Conservation (phyloP, 2,797 vertebrate species). For the Salmo trutta region DNA sequence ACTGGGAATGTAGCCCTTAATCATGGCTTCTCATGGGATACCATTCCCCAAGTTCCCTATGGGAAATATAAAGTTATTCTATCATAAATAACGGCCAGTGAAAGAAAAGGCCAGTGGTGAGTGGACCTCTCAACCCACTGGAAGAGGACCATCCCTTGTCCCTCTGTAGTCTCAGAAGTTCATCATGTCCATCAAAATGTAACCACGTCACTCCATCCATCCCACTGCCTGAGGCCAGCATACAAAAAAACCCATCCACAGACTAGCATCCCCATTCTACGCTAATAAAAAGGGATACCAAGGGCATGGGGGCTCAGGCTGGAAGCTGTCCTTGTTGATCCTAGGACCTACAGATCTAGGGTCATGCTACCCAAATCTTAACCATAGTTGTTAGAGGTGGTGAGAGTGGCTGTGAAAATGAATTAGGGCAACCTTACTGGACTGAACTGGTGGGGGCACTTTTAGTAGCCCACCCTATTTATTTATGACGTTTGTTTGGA, state of each 20-base stretch:
- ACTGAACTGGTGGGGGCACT: no score
- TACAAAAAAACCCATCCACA: slow-evolving; percentile 8
- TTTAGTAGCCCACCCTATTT: no score
- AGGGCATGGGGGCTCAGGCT: not conserved
- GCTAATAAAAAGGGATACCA: slow-evolving; percentile 6
- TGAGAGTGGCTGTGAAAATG: no score
- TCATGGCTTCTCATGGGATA: not conserved
- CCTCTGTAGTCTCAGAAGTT: slow-evolving; percentile 5
- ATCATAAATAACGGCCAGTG: no score
- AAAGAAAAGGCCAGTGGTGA: not conserved
- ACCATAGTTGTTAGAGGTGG: no score
- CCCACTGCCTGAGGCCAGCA: slow-evolving; percentile 9
- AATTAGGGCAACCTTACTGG: no score
- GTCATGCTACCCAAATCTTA: no score
- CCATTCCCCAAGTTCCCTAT: no score
- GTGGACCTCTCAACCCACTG: not conserved
- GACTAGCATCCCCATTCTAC: slow-evolving; percentile 12
- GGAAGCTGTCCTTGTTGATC: not conserved
- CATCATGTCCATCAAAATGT: slow-evolving; percentile 11
- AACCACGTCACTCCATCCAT: slow-evolving; percentile 23
- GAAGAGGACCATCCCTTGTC: not conserved
- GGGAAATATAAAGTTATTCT: no score
- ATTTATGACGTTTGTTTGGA: no score
- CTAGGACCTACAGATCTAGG: not conserved
- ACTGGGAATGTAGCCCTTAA: not conserved